Conservation (phyloP, 30 jellyfish, hydroid and myxozoan genomes). For the Chironex yamaguchii region DNA sequence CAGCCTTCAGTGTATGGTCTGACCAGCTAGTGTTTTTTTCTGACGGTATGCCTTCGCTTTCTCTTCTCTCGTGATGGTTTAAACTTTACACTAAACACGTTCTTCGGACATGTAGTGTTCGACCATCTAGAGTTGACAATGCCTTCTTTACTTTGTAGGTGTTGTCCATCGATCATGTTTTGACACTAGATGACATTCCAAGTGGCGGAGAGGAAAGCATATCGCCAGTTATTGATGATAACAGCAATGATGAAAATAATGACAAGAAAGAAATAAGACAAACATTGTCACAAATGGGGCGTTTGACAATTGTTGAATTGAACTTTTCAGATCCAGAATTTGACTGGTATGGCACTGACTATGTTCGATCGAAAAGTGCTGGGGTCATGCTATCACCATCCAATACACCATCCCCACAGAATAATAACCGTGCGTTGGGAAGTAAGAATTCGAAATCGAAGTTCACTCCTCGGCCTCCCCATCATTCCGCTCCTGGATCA, state of each 20-base stretch:
- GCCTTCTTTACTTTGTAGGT: background rate
- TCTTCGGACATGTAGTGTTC: too few relatives aligned
- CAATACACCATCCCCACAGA: background rate
- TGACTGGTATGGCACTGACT: constrained; percentile 52
- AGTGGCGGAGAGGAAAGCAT: background rate
- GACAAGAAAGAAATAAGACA: constrained; percentile 39
- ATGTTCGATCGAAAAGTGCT: background rate
- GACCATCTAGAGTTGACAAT: too few relatives aligned
- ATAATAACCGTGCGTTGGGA: background rate
- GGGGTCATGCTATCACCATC: background rate
- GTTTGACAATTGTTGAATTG: constrained; percentile 72
- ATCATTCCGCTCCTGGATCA: background rate
- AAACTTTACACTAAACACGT: too few relatives aligned
- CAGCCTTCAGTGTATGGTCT: too few relatives aligned
- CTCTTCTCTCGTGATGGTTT: too few relatives aligned
- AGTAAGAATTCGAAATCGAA: background rate
- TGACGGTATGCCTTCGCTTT: too few relatives aligned
- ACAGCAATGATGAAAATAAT: constrained; percentile 25
- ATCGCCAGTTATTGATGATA: constrained; percentile 54
- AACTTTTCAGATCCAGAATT: constrained; percentile 78
- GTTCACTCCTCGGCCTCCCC: background rate
- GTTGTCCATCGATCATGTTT: background rate
- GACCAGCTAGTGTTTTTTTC: too few relatives aligned
- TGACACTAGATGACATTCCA: background rate
- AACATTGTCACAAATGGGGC: constrained; percentile 81